These are phyloP conservation scores for Moxostoma hubbsi DNA, from an alignment of 2,797 vertebrate species.

Conservation along the genomic window DNA sequence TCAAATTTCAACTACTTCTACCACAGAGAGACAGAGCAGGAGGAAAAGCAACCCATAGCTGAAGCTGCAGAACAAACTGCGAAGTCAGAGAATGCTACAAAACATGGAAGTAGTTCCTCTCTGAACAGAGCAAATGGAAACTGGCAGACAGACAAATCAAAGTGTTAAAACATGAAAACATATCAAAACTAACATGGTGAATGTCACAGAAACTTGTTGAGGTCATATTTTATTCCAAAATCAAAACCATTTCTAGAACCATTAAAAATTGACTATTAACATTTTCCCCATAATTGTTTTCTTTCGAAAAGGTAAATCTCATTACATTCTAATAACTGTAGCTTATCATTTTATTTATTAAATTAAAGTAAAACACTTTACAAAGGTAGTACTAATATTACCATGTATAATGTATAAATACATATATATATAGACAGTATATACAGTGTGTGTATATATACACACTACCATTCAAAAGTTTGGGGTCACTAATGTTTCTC, in stretches of 20 bases:
- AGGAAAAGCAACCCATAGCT: conserved; percentile 83
- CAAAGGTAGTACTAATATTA: no score
- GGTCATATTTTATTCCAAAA: conserved; percentile 8
- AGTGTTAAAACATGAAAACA: conserved; percentile 60
- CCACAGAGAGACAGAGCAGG: conserved; percentile 92
- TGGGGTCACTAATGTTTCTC: no score
- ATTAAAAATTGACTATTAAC: no score
- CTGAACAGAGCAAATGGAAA: conserved; percentile 85
- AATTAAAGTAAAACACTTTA: no score
- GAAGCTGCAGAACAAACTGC: conserved; percentile 76
- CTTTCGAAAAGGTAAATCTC: no score
- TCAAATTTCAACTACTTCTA: conserved; percentile 99
- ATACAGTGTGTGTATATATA: no score
- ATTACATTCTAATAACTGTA: no score
- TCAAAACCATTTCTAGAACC: not conserved
- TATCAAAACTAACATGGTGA: not conserved
- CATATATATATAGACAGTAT: no score
- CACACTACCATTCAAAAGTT: no score
- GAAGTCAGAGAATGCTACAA: conserved; percentile 65
- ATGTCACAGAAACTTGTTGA: not conserved
- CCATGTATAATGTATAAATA: no score
- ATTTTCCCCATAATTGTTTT: no score
- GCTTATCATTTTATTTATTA: no score
- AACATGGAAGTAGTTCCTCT: conserved; percentile 79
- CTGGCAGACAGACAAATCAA: conserved; percentile 75